Conservation (phyloP, 2,888 invertebrate species). For the Allolobophora icterica region DNA sequence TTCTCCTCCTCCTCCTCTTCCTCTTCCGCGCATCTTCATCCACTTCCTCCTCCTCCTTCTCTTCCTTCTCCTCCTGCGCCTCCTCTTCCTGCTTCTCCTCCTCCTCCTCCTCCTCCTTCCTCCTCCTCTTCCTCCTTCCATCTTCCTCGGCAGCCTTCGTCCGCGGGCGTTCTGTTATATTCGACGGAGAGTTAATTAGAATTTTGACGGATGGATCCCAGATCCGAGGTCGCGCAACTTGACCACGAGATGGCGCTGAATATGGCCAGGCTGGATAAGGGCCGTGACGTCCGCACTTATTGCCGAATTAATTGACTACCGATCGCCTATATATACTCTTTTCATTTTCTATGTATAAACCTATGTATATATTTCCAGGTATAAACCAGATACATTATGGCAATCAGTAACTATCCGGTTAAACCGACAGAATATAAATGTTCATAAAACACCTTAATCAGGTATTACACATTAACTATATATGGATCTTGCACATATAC, state of each 20-base stretch:
- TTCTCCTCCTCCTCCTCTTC: neutral
- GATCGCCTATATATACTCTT: neutral
- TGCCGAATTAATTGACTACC: constrained; percentile 23
- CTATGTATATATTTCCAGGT: neutral
- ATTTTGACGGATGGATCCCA: constrained; percentile 24
- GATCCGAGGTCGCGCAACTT: constrained; percentile 27
- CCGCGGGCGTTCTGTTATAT: neutral
- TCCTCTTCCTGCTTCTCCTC: neutral
- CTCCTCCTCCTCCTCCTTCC: neutral
- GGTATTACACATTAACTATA: too few species aligned
- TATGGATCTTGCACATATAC: too few species aligned
- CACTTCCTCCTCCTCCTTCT: too few species aligned
- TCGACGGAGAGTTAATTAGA: constrained; percentile 27
- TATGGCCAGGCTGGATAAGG: neutral
- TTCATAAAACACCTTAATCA: neutral
- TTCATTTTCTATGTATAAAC: neutral
- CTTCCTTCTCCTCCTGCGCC: too few species aligned
- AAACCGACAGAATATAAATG: too few species aligned
- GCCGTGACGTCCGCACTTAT: neutral
- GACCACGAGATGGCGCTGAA: constrained; percentile 7
- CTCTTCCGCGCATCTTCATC: neutral
- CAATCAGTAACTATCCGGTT: neutral
- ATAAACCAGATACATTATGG: neutral
- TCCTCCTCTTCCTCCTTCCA: neutral
- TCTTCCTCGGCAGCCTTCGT: neutral